These are phyloP conservation scores for Kryptolebias marmoratus DNA, from an alignment of 2,113 vertebrate species.

Conservation along the genomic window DNA sequence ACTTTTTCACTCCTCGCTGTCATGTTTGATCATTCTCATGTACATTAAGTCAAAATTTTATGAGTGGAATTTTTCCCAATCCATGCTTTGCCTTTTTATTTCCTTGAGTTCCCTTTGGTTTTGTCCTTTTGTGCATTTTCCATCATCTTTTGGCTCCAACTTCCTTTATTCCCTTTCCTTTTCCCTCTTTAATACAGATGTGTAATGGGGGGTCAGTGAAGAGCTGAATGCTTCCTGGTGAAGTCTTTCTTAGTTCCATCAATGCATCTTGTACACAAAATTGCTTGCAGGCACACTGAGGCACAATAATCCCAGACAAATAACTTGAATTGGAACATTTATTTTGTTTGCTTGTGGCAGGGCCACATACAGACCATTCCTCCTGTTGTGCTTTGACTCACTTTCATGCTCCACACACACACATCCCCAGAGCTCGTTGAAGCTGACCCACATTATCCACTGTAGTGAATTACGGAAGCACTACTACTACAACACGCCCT, in stretches of 20 bases:
- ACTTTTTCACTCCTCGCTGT: conserved; percentile 15
- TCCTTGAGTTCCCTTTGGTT: background rate
- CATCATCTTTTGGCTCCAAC: background rate
- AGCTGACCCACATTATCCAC: conserved; percentile 68
- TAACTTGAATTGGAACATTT: background rate
- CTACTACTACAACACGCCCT: conserved; percentile 22
- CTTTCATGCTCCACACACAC: conserved; percentile 29
- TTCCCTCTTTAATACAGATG: conserved; percentile 16
- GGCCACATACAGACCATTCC: background rate
- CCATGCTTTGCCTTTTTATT: background rate
- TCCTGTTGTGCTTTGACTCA: background rate
- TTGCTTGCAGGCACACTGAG: background rate
- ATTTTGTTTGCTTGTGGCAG: background rate
- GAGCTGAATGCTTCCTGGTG: conserved; percentile 5
- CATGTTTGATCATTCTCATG: conserved; percentile 6
- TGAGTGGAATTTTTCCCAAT: background rate
- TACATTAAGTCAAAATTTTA: conserved; percentile 3
- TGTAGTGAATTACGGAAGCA: conserved; percentile 61
- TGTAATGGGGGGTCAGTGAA: conserved; percentile 3
- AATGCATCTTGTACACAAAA: background rate
- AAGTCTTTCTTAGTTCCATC: conserved; percentile 21
- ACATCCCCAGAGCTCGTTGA: conserved; percentile 39
- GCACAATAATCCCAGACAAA: background rate
- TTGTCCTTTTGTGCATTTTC: background rate
- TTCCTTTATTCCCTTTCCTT: background rate